Percentiles rank a stretch among this genome's conserved stretches.
Conservation (phyloP, 2,888 invertebrate genomes). For the Chrysolina haemoptera region DNA sequence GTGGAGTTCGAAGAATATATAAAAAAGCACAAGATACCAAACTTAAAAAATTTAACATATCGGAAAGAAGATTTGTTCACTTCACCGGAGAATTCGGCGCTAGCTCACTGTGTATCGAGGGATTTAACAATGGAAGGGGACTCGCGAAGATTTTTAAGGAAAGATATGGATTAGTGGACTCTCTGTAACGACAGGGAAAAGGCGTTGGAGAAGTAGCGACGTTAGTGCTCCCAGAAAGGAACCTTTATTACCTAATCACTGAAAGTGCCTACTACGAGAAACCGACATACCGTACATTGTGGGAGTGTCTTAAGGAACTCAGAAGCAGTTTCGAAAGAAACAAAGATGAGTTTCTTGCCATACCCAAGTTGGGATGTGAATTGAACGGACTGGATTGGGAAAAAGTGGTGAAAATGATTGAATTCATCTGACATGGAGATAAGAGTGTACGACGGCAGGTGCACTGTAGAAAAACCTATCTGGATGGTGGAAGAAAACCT, state of each 20-base stretch:
- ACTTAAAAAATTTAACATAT: too few relatives aligned
- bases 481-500: conserved; percentile 21
- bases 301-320: conserved; percentile 24
- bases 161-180: too few relatives aligned
- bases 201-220: too few relatives aligned
- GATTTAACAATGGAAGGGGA: conserved; percentile 11
- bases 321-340: conserved; percentile 19
- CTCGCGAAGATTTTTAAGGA: too few relatives aligned
- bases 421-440: too few relatives aligned
- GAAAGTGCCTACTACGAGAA: conserved; percentile 14
- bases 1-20: too few relatives aligned
- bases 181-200: too few relatives aligned
- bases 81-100: conserved; percentile 10
- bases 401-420: too few relatives aligned
- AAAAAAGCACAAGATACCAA: too few relatives aligned
- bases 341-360: conserved; percentile 12
- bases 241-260: conserved; percentile 7
- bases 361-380: conserved; percentile 21
- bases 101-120: conserved; percentile 21
- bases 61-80: conserved; percentile 6
- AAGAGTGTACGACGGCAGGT: too few relatives aligned
- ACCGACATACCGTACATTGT: neutral
- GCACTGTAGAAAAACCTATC: too few relatives aligned
- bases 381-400: too few relatives aligned
- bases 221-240: conserved; percentile 14